Percentiles rank a stretch among this genome's conserved stretches.
Conservation (phyloP, 2,797 vertebrate species). For the Karalla daura region DNA sequence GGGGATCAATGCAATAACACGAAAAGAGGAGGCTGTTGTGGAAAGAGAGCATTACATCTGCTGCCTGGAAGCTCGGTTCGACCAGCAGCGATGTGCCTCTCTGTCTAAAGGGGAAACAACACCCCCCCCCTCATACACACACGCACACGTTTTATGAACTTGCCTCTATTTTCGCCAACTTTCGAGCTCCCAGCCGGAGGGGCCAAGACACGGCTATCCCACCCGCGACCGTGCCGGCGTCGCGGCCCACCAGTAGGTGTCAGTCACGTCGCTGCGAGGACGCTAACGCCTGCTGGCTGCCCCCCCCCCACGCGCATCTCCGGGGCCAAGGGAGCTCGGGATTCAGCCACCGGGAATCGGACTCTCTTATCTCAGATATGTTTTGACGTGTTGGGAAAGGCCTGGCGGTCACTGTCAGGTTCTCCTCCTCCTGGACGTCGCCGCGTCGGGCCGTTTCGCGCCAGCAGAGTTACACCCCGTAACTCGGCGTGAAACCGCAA, state of each 20-base stretch:
- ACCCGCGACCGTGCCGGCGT: no score
- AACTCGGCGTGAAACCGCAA: no score
- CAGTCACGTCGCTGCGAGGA: not conserved
- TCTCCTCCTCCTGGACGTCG: no score
- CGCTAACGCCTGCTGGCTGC: not conserved
- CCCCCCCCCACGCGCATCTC: not conserved
- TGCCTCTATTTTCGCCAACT: not conserved
- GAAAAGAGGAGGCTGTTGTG: constrained; percentile 19
- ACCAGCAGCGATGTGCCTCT: not conserved
- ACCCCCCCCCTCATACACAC: not conserved
- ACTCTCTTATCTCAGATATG: not conserved
- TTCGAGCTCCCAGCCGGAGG: not conserved
- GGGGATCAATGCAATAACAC: constrained; percentile 11
- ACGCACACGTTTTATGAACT: not conserved
- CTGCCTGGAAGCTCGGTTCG: constrained; percentile 1
- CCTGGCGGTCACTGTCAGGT: no score
- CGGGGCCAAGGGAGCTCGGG: not conserved
- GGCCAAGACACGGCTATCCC: not conserved
- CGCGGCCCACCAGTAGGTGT: not conserved
- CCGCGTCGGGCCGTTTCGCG: no score
- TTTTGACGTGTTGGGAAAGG: no score
- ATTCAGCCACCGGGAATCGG: not conserved
- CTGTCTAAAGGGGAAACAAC: not conserved
- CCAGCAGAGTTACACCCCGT: no score
- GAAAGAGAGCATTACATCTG: constrained; percentile 14